A percentile compares a stretch with the other conserved stretches of the same genome.
Evolutionary conservation across 2,113 vertebrate species (phyloP).

Genomic region (Stomatorhinus ivindoensis): DNA sequence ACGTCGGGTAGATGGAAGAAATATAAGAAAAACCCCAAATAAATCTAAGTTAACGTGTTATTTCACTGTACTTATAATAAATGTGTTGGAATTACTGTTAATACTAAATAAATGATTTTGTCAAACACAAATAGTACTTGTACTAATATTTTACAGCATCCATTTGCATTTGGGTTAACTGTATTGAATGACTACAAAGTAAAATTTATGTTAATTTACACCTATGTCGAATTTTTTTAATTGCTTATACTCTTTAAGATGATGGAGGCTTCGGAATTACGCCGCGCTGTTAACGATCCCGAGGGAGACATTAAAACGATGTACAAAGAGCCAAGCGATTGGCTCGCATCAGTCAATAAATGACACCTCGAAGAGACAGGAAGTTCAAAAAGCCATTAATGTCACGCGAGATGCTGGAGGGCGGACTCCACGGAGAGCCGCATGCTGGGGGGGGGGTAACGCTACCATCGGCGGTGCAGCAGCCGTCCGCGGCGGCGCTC

Average conservation of each 20-base stretch:
- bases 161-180: neutral
- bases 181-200: neutral
- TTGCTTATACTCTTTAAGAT: neutral
- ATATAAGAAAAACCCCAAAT: neutral
- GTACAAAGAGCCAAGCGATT: neutral
- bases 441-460: neutral
- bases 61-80: neutral
- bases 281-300: neutral
- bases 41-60: neutral
- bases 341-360: neutral
- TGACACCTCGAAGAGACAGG: neutral
- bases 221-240: neutral
- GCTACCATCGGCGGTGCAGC: slow-evolving; percentile 88
- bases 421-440: neutral
- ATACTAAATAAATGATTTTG: neutral
- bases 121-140: neutral
- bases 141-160: neutral
- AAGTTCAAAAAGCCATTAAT: neutral
- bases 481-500: slow-evolving; percentile 82
- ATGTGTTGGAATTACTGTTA: neutral
- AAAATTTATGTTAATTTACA: neutral
- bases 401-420: neutral
- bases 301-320: neutral
- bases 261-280: neutral
- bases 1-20: neutral